Conservation (phyloP, 2,113 vertebrate species). For the Syrmaticus mikado region DNA sequence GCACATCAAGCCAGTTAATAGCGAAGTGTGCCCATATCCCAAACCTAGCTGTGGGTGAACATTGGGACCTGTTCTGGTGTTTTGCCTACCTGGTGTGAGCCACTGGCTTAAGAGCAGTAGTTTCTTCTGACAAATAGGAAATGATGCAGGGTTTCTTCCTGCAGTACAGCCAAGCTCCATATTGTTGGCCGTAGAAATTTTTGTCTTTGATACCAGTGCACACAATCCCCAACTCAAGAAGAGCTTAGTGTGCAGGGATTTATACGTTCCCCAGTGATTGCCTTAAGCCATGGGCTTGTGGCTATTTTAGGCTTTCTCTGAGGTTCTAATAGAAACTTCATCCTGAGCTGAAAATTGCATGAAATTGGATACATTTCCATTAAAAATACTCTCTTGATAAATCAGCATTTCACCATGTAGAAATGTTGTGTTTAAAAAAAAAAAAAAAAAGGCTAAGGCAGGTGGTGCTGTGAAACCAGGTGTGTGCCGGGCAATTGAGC, state of each 20-base stretch:
- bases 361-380: not conserved
- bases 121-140: not conserved
- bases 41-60: not conserved
- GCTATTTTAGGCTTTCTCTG: constrained; percentile 51
- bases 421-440: not conserved
- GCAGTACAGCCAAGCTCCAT: not conserved
- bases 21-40: not conserved
- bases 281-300: not conserved
- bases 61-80: not conserved
- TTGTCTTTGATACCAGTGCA: not conserved
- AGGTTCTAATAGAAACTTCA: constrained; percentile 25
- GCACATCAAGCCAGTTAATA: not conserved
- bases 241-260: constrained; percentile 34
- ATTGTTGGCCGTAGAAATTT: not conserved
- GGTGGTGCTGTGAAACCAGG: not conserved
- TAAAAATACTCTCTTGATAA: not conserved
- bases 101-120: not conserved
- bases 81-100: not conserved
- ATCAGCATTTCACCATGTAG: not conserved
- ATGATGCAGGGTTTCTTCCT: rapidly evolving
- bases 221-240: not conserved
- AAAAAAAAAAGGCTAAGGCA: not conserved
- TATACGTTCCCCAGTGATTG: not conserved
- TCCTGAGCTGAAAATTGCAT: constrained; percentile 2
- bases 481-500: not conserved